Evolutionary conservation across 2,113 vertebrate genomes (phyloP), one percentile per base, ranked within the genome.

Genomic region (Chamaetylas fuelleborni): DNA sequence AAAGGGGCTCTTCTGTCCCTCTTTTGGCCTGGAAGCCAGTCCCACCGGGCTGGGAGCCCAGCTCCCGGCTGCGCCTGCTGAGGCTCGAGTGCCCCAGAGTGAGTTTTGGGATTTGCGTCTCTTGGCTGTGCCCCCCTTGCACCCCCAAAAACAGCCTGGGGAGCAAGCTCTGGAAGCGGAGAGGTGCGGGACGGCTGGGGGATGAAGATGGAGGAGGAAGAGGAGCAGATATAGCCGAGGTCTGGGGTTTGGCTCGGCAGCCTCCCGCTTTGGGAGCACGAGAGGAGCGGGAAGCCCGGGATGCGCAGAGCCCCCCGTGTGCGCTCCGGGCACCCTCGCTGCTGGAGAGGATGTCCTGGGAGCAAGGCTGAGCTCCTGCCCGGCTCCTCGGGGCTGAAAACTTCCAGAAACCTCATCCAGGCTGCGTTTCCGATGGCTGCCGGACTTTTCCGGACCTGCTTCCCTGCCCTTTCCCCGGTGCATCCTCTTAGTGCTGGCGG

Each of bases 361-460:
- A 72, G 66, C n/a, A 23, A 6, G 33, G 70, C 79, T 11, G 20
- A 47, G 81, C 85, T 90, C n/a, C 78, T 50, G 79, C 51, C 26
- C 65, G 2, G 45, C 61, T 28, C 28, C 17, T 11, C 1, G 3
- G 29, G 15, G 43, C 47, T 43, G 50, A 86, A 89, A 94, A 47
- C 87, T 81, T 93, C 67, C 81, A 94, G 90, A 91, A 96, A 10
- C 24, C 25, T 40, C 29, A 1, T 73, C 43, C 87, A 81, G 69
- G 67, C 84, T 91, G 64, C 6, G 2, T 86, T 96, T 95, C 94
- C 84, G 64, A 86, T 93, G 92, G 87, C 94, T 86, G 72, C 87
- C 5, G 36, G 83, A 77, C 77, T 94, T 94, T 95, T 95, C 94
- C 62, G 48, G 81, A 94, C 62, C 58, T 11, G 31, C 78, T 92